Evolutionary conservation across 2,888 invertebrate genomes (phyloP), one percentile per base, ranked within the genome.

Genomic region (Clunio marinus): DNA sequence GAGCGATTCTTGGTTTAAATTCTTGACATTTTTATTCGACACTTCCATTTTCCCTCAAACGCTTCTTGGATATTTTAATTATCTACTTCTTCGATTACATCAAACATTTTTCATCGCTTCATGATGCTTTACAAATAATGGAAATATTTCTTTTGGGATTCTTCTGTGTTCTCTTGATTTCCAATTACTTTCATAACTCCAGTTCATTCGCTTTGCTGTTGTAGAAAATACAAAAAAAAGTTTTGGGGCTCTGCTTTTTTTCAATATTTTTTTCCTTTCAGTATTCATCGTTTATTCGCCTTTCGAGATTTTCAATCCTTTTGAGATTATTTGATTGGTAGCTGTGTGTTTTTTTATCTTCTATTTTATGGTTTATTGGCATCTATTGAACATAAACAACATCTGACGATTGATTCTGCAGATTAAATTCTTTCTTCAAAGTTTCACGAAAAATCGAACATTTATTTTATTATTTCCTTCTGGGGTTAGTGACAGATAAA

Each of bases 241-340:
- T 28, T 58, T 58, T 10, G 17, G 51, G 51, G 51, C 51, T 51
- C 51, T 4, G 10, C 24, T 10, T 13, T 25, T 25, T 13, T n/a
- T 8, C 24, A 41, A 60, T 60, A 20, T 22, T 37, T 22, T 37
- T 28, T 28, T 2, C 28, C 7, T 58, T 58, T 28, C 27, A 25
- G n/a, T 13, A 13, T 28, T 32, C 22, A 22, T 20, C 60, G 22
- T 32, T 60, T 60, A 37, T 37, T 32, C 10, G 32, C 32, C 32
- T 32, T 32, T 7, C 32, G 41, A 41, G 41, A 37, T 17, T 17
- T 27, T 15, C 59, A 59, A 62, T 37, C 28, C 62, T 37, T 62
- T 62, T 41, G 62, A 62, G 28, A 62, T 37, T 62, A 41, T 37
- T 62, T 37, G 62, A 62, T 62, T 62, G 62, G 62, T 62, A 41